phyloP scores from a whole-genome alignment of 1,140 invertebrate genomes.

The Berghia stephanieae region DNA sequence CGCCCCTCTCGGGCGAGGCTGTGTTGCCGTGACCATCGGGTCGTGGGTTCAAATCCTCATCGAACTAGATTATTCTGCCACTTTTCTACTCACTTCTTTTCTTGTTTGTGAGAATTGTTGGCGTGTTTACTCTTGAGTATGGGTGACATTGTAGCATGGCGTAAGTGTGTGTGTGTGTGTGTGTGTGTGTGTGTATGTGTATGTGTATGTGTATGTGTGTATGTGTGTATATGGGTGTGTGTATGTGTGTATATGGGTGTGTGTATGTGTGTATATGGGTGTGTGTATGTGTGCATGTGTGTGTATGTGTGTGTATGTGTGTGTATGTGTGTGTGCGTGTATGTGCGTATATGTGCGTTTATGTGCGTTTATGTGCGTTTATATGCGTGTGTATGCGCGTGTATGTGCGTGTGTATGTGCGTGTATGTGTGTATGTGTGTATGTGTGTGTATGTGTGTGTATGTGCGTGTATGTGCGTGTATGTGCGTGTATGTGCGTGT shows the following conservation, averaged over 20 bases:
- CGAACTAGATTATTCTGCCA: no score
- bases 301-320: conserved; percentile 11
- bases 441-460: not conserved
- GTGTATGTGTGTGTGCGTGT: not conserved
- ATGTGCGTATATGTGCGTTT: no score
- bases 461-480: not conserved
- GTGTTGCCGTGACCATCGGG: no score
- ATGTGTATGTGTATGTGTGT: not conserved
- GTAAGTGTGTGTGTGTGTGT: conserved; percentile 12
- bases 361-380: no score
- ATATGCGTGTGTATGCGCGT: conserved; percentile 16
- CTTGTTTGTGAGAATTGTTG: no score
- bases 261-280: no score
- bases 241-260: no score
- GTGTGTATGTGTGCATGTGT: not conserved
- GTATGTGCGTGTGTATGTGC: conserved; percentile 4
- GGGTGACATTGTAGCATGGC: not conserved
- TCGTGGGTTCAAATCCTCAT: no score
- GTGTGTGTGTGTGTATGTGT: conserved; percentile 11
- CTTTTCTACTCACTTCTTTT: no score
- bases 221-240: no score
- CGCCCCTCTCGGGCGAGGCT: no score
- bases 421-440: not conserved
- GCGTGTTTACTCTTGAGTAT: no score
- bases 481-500: not conserved